Conservation (phyloP, 2,113 vertebrate genomes). For the Otus sunia region DNA sequence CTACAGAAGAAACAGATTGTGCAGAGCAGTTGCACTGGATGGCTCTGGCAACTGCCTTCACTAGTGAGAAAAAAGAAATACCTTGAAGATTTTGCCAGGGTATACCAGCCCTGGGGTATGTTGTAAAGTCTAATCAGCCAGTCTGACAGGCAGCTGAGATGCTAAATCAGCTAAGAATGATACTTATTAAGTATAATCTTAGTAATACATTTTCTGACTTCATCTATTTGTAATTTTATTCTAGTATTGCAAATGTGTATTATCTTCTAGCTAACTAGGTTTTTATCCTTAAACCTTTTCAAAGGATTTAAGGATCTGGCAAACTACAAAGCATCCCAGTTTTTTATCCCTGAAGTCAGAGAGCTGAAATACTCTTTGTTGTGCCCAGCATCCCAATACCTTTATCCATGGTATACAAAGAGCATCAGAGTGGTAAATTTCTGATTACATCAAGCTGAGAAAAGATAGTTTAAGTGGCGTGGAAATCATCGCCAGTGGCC, state of each 20-base stretch:
- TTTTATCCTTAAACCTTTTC: slow-evolving; percentile 57
- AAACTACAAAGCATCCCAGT: slow-evolving; percentile 42
- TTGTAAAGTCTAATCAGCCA: not conserved
- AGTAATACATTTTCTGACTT: slow-evolving; percentile 26
- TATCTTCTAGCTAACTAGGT: not conserved
- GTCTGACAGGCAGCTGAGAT: not conserved
- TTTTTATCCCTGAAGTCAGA: slow-evolving; percentile 7
- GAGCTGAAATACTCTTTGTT: not conserved
- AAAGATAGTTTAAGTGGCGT: not conserved
- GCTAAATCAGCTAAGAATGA: slow-evolving; percentile 34
- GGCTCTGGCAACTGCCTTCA: not conserved
- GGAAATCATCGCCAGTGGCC: not conserved
- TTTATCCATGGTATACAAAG: not conserved
- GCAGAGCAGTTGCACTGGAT: not conserved
- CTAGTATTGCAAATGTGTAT: not conserved
- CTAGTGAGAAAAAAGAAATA: not conserved
- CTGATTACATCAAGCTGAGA: not conserved
- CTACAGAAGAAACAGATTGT: not conserved
- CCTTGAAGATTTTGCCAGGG: slow-evolving; percentile 5
- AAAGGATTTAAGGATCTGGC: slow-evolving; percentile 54
- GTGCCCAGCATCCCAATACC: not conserved
- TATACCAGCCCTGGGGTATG: not conserved
- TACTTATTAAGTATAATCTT: slow-evolving; percentile 50
- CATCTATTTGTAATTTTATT: slow-evolving; percentile 11
- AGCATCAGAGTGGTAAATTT: not conserved